Base-by-base conservation (phyloP, 2,797 vertebrate genomes). In the Hydrocynus forskahlii region DNA sequence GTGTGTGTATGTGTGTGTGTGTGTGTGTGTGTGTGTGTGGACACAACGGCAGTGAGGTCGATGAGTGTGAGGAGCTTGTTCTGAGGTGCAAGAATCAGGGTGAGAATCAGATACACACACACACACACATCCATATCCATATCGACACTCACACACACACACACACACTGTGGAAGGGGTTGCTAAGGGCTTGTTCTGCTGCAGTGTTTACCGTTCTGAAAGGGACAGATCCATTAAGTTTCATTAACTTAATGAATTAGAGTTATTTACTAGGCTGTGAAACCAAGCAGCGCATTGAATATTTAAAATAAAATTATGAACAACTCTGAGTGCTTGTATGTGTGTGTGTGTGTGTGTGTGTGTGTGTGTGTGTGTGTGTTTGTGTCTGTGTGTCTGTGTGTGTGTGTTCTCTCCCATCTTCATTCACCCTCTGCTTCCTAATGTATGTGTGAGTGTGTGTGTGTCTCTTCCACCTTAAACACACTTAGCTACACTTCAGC, bases 201-300 rank as follows among this genome's bases (percentile, higher is more conserved):
- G 81, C 45, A 38, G 76, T 86, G 54, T 83, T 81, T 79, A 77
- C 75, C 75, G 83, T 80, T 68, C 70, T 72, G 48, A 84, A 75
- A 77, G 75, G 17, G 55, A 83, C 67, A 57, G 77, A 80, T 84
- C 71, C 83, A 86, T 86, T 86, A 82, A 75, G 75, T 71, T 83
- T 85, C 83, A 86, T 86, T 85, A 86, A 79, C 80, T 62, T 80
- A 87, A 85, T 85, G 76, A 85, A 85, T 80, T 75, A 77, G 75
- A 79, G 81, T 79, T 75, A 79, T 81, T 79, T 67, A 83, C 55
- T 76, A 80, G 64, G 43, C 83, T 38, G 67, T 73, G 79, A 78
- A 74, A 73, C 76, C 74, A 81, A 76, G 74, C 59, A 5, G 80
- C 21, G 40, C 48, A 73, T 66, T 76, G 64, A 79, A 84, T 81